Percentiles rank a stretch among this genome's conserved stretches.
Evolutionary conservation across 2,797 vertebrate genomes (phyloP).

Genomic region (Yasuhikotakia modesta): DNA sequence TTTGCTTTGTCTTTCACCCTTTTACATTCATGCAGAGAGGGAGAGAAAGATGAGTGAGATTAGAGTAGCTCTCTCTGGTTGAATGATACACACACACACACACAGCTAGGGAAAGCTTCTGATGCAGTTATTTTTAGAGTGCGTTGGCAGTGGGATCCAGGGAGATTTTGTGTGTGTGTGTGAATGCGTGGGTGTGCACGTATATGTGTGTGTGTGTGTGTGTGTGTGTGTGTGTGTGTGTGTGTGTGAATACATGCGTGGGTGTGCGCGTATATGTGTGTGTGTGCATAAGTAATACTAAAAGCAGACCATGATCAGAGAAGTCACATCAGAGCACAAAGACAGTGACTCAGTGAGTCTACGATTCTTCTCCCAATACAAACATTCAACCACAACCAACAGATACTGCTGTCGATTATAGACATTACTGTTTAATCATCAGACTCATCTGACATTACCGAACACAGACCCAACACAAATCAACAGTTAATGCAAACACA

Average conservation of each 20-base stretch:
- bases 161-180: conserved; percentile 29
- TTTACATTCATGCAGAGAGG: conserved; percentile 9
- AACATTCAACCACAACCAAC: conserved; percentile 35
- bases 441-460: background rate
- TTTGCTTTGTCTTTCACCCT: conserved; percentile 1
- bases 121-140: conserved; percentile 63
- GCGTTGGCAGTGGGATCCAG: conserved; percentile 55
- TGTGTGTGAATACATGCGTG: conserved; percentile 55
- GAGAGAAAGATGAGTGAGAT: conserved; percentile 40
- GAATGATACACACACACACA: conserved; percentile 49
- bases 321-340: conserved; percentile 52
- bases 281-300: conserved; percentile 58
- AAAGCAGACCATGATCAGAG: conserved; percentile 58
- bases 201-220: conserved; percentile 26
- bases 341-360: conserved; percentile 45
- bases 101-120: conserved; percentile 46
- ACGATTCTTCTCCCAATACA: conserved; percentile 31
- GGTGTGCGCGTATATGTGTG: conserved; percentile 49
- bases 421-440: conserved; percentile 7
- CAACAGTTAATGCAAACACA: conserved; percentile 9
- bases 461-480: background rate
- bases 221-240: conserved; percentile 47
- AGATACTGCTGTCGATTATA: conserved; percentile 7
- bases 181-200: conserved; percentile 26
- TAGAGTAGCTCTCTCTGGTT: conserved; percentile 48